Evolutionary conservation across 2,888 invertebrate genomes (phyloP).

Genomic region (Beris chalybata): DNA sequence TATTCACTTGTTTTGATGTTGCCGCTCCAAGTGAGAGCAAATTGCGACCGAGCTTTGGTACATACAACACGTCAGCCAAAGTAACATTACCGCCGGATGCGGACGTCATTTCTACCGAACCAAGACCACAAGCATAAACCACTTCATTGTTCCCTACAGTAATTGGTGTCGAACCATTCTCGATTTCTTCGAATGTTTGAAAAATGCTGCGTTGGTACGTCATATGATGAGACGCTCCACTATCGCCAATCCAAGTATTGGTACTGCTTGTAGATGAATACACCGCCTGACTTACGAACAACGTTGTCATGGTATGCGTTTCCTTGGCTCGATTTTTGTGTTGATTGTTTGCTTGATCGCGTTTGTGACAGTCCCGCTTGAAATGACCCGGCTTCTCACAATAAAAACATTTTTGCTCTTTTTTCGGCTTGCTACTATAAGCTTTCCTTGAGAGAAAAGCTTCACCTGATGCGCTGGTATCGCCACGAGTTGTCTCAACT

Average conservation of each 20-base stretch:
- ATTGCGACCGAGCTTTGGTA: background rate
- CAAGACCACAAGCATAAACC: background rate
- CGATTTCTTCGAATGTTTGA: background rate
- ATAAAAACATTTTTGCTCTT: background rate
- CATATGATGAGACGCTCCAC: constrained; percentile 4
- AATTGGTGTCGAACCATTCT: background rate
- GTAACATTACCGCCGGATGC: background rate
- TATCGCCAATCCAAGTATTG: background rate
- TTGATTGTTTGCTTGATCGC: background rate
- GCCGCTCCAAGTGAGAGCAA: too few species aligned
- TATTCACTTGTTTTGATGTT: too few species aligned
- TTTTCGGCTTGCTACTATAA: background rate
- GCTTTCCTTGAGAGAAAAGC: background rate
- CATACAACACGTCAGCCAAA: background rate
- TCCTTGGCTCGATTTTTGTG: background rate
- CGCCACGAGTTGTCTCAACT: background rate
- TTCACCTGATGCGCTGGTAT: background rate
- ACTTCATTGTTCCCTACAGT: background rate
- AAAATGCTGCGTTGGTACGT: background rate
- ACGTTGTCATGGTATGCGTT: background rate
- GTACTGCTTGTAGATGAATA: too few species aligned
- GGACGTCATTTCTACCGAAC: background rate
- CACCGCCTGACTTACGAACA: background rate
- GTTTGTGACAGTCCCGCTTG: constrained; percentile 8
- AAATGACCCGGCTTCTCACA: constrained; percentile 9